Conservation (phyloP, 37 sponge, comb jelly and placozoan genomes). For the Trichoplax adhaerens region DNA sequence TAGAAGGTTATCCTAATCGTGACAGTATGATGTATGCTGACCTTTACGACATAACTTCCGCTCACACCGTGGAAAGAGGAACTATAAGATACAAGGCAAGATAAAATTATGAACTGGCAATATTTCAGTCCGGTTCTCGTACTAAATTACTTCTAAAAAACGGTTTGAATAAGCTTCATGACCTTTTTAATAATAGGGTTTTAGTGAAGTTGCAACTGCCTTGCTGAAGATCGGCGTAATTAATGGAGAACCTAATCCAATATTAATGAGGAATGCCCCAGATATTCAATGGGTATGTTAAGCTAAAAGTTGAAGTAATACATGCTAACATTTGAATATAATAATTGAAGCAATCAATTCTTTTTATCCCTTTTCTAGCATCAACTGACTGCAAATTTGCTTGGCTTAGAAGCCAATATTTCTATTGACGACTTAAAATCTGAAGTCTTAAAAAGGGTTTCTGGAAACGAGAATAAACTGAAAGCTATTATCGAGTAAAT, state of each 20-base stretch:
- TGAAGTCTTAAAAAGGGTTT: slow-evolving; percentile 19
- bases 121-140: too few species aligned
- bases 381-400: slow-evolving; percentile 27
- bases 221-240: slow-evolving; percentile 48
- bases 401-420: slow-evolving; percentile 25
- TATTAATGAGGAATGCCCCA: slow-evolving; percentile 28
- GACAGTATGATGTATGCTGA: slow-evolving; percentile 61
- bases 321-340: neutral
- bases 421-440: slow-evolving; percentile 14
- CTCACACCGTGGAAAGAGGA: slow-evolving; percentile 51
- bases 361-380: slow-evolving; percentile 14
- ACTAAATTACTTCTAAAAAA: too few species aligned
- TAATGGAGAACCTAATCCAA: slow-evolving; percentile 13
- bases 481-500: slow-evolving; percentile 41
- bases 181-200: slow-evolving; percentile 21
- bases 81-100: slow-evolving; percentile 69
- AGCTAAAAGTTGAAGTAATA: neutral
- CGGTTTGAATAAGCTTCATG: too few species aligned
- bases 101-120: too few species aligned
- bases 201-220: slow-evolving; percentile 7
- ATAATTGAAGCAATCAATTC: neutral
- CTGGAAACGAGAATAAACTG: slow-evolving; percentile 19
- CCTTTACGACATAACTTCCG: slow-evolving; percentile 56
- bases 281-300: slow-evolving; percentile 42
- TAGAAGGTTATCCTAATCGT: slow-evolving; percentile 75